Conservation (phyloP, 2,113 vertebrate genomes). For the Lepisosteus osseus region DNA sequence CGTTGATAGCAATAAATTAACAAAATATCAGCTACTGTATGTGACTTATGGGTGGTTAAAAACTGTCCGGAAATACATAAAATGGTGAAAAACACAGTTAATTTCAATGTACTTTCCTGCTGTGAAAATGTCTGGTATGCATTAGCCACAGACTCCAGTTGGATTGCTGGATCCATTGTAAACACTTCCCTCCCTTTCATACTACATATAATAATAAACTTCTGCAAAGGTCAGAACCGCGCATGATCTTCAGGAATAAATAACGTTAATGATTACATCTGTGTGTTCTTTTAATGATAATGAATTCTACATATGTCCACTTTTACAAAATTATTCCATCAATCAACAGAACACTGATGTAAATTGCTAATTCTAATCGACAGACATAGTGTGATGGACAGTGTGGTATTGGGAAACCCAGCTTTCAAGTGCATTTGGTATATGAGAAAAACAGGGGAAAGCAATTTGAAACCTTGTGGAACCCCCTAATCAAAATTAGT, state of each 20-base stretch:
- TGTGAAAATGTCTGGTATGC: conserved; percentile 76
- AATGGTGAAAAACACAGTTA: conserved; percentile 45
- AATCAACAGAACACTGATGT: too few relatives aligned
- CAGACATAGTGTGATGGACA: background rate
- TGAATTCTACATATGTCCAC: conserved; percentile 15
- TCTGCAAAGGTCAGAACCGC: conserved; percentile 31
- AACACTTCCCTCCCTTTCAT: conserved; percentile 39
- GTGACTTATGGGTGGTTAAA: conserved; percentile 50
- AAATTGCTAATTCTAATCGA: too few relatives aligned
- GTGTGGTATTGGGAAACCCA: background rate
- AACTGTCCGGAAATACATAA: conserved; percentile 36
- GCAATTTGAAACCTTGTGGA: too few relatives aligned
- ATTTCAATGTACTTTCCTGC: conserved; percentile 71
- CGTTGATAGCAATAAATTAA: conserved; percentile 47
- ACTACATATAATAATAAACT: conserved; percentile 41
- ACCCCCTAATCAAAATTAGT: too few relatives aligned
- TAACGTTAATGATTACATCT: conserved; percentile 10
- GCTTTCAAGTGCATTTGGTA: conserved; percentile 16
- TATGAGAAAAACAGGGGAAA: background rate
- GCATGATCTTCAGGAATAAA: conserved; percentile 15
- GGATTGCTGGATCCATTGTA: conserved; percentile 65
- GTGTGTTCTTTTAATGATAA: conserved; percentile 8
- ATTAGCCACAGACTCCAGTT: conserved; percentile 75
- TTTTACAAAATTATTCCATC: background rate
- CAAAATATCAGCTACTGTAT: conserved; percentile 36